Conservation (phyloP, 2,888 invertebrate species). For the Cheilosia vernalis region DNA sequence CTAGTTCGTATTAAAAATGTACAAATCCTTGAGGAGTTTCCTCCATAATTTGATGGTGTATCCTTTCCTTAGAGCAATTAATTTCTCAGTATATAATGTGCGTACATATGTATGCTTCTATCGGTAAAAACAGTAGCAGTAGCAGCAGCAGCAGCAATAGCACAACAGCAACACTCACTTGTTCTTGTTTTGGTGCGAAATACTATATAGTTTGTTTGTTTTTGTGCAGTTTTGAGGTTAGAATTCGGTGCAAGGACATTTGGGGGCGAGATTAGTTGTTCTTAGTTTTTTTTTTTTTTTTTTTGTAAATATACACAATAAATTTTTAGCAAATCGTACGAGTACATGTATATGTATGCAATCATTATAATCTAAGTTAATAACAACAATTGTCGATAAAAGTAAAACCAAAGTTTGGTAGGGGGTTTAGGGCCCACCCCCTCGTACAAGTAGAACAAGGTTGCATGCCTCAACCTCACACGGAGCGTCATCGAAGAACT, state of each 20-base stretch:
- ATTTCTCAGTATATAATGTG: constrained; percentile 38
- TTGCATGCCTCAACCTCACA: constrained; percentile 67
- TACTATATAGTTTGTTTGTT: constrained; percentile 15
- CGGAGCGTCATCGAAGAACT: constrained; percentile 34
- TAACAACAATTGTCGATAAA: constrained; percentile 62
- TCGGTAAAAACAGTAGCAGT: constrained; percentile 35
- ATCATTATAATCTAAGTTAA: constrained; percentile 46
- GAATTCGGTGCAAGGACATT: constrained; percentile 73
- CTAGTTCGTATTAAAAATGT: constrained; percentile 65
- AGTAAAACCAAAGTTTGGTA: constrained; percentile 4
- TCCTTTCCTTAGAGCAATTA: constrained; percentile 71
- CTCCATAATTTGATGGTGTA: constrained; percentile 68
- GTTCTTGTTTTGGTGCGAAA: constrained; percentile 64
- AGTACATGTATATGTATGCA: constrained; percentile 23
- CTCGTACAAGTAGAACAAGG: constrained; percentile 68
- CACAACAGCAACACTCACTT: constrained; percentile 61
- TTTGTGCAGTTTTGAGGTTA: constrained; percentile 68
- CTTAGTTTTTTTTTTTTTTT: not conserved
- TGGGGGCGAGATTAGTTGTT: constrained; percentile 17
- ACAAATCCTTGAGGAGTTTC: constrained; percentile 73
- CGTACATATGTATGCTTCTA: constrained; percentile 22
- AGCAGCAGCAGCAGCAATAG: constrained; percentile 37
- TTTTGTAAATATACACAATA: constrained; percentile 67
- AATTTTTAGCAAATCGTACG: constrained; percentile 55
- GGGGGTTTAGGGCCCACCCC: not conserved